Conservation (phyloP, 2,797 vertebrate genomes). For the Discoglossus pictus region DNA sequence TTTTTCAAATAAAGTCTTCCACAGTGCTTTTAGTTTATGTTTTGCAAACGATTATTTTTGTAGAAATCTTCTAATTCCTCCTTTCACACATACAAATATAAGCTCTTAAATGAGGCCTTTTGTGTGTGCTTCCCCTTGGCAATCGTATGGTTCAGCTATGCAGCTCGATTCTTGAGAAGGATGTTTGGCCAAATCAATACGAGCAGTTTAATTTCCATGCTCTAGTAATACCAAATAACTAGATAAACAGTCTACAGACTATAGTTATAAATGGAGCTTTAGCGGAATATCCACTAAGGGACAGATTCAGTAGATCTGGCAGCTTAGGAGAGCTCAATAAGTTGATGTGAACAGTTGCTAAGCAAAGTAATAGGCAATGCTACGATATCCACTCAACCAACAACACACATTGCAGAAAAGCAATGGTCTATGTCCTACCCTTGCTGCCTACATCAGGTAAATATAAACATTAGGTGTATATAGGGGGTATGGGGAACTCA, state of each 20-base stretch:
- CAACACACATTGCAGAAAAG: slow-evolving; percentile 24
- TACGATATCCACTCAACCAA: slow-evolving; percentile 31
- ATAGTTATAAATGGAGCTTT: slow-evolving; percentile 44
- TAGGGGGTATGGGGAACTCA: too few species aligned
- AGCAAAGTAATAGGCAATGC: slow-evolving; percentile 35
- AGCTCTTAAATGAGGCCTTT: not conserved
- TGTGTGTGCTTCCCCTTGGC: not conserved
- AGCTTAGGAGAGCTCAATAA: slow-evolving; percentile 14
- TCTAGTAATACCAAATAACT: slow-evolving; percentile 47
- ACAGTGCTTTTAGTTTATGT: not conserved
- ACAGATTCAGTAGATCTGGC: slow-evolving; percentile 29
- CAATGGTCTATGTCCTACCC: slow-evolving; percentile 27
- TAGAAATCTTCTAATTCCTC: not conserved
- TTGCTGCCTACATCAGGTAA: slow-evolving; percentile 18
- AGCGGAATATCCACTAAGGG: slow-evolving; percentile 35
- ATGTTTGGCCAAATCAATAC: slow-evolving; percentile 38
- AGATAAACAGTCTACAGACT: slow-evolving; percentile 27
- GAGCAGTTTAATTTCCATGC: slow-evolving; percentile 48
- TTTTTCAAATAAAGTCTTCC: slow-evolving; percentile 5
- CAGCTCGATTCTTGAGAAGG: slow-evolving; percentile 21
- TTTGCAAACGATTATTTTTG: too few species aligned
- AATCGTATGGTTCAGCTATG: slow-evolving; percentile 37
- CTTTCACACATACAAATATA: not conserved
- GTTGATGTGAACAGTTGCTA: slow-evolving; percentile 23
- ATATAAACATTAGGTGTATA: not conserved